A percentile compares a stretch with the other conserved stretches of the same genome.
Conservation (phyloP, 2,113 vertebrate species). For the Raja brachyura region DNA sequence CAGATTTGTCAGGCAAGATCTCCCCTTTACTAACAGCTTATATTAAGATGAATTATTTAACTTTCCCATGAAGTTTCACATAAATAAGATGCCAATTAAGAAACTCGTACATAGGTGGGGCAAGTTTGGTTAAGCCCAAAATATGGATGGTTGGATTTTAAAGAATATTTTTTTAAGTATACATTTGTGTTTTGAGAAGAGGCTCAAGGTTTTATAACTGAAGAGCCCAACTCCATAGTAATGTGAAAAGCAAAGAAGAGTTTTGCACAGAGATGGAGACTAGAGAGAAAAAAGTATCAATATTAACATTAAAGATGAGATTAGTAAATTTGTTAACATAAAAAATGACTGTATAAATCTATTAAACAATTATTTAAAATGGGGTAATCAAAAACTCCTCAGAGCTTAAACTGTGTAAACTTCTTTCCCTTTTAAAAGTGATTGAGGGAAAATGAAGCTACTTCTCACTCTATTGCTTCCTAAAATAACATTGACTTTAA, state of each 20-base stretch:
- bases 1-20: too few relatives aligned
- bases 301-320: neutral
- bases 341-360: neutral
- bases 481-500: neutral
- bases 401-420: neutral
- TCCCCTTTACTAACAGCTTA: neutral
- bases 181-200: neutral
- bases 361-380: neutral
- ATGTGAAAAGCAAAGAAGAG: neutral
- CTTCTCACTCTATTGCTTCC: neutral
- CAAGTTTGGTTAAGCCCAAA: neutral
- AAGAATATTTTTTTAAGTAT: neutral
- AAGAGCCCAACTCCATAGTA: neutral
- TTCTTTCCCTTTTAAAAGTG: neutral
- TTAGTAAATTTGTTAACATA: neutral
- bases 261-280: neutral
- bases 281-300: neutral
- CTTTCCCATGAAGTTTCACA: neutral
- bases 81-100: neutral
- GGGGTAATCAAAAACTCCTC: neutral
- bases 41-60: neutral
- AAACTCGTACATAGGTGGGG: neutral
- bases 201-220: neutral
- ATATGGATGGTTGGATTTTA: neutral
- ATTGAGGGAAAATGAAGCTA: neutral